Conservation (phyloP, 2,797 vertebrate genomes). For the Eulemur mongoz region DNA sequence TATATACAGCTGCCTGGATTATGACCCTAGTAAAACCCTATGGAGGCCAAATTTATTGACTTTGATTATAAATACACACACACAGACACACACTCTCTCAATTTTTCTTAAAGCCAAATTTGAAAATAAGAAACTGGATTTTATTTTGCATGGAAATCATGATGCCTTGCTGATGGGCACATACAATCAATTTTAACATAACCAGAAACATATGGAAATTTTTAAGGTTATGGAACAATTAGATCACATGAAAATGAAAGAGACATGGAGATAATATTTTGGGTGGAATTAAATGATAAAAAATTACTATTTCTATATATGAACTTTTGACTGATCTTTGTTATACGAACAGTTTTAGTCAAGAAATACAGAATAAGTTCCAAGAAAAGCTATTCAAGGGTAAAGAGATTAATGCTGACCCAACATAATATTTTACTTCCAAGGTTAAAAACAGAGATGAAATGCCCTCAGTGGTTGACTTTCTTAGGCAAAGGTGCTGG, state of each 20-base stretch:
- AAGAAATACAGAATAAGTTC: constrained; percentile 11
- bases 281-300: constrained; percentile 13
- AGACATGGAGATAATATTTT: constrained; percentile 1
- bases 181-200: constrained; percentile 44
- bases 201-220: constrained; percentile 11
- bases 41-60: neutral
- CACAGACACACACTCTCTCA: neutral
- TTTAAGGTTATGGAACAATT: constrained; percentile 50
- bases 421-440: constrained; percentile 46
- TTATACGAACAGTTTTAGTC: neutral
- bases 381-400: neutral
- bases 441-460: constrained; percentile 30
- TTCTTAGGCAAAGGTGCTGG: neutral
- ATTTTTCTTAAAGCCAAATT: constrained; percentile 39
- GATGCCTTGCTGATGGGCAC: constrained; percentile 14
- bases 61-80: neutral
- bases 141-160: constrained; percentile 51
- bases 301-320: neutral
- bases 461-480: neutral
- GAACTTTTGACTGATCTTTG: constrained; percentile 21
- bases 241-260: constrained; percentile 9
- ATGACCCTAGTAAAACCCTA: neutral
- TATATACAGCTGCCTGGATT: constrained; percentile 52
- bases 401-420: neutral
- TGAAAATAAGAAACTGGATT: constrained; percentile 42